Base-by-base conservation (phyloP, 2,888 invertebrate species). In the Ommatoiulus sabulosus region DNA sequence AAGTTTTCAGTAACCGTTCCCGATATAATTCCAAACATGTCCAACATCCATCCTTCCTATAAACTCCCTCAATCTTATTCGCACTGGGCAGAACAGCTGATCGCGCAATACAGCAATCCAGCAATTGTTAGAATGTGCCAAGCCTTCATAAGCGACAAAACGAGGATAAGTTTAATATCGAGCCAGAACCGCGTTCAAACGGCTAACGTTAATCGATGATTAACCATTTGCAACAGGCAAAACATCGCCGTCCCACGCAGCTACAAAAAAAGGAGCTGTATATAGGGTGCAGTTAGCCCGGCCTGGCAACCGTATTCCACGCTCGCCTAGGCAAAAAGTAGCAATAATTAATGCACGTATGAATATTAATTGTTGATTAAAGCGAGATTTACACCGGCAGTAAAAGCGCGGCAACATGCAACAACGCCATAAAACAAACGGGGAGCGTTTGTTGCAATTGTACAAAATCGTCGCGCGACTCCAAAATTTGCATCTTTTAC, bases 311-410 rank as follows among this genome's bases (percentile, higher is more conserved):
- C n/a, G 17, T n/a, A n/a, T 63, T 63, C 3, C 63, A 63, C 63
- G 20, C 63, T 17, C 17, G n/a, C n/a, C 17, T 17, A 63, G 63
- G 15, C 63, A 63, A 63, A 63, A n/a, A 63, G 63, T 17, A 63
- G 63, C 63, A 63, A 63, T 63, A n/a, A 63, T 63, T 63, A 63
- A 63, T 63, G 63, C 17, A 3, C 4, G n/a, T 63, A 63, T 63
- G 63, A 63, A 63, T 63, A 63, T n/a, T 63, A 63, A 63, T 63
- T 3, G 63, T 63, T 63, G 63, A 63, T 63, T 63, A 63, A 63
- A 17, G 63, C 63, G 63, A 63, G n/a, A 63, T 63, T 63, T 63
- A 63, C 63, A 63, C n/a, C n/a, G 63, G 63, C 20, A 0, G 20
- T 63, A 63, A 63, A 63, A n/a, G 17, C 63, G 17, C 63, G 63